phyloP scores from a whole-genome alignment of 2,113 vertebrate genomes.

The Stegastes partitus region DNA sequence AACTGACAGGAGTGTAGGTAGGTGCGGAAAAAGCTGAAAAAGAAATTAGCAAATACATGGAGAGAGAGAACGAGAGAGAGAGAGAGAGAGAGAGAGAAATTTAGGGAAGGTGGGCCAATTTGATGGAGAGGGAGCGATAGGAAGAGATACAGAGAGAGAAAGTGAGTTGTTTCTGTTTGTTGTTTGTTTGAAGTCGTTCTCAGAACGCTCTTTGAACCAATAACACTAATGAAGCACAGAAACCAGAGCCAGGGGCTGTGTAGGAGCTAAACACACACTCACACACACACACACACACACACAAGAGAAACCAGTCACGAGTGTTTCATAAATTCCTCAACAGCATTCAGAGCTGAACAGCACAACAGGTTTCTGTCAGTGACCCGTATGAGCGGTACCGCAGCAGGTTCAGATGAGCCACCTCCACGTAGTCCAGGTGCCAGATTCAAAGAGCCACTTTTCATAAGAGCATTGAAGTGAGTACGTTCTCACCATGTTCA shows the following conservation, averaged over 20 bases:
- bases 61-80: constrained; percentile 13
- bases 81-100: constrained; percentile 12
- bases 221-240: constrained; percentile 58
- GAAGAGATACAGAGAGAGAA: constrained; percentile 23
- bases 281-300: constrained; percentile 20
- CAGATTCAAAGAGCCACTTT: too few species aligned
- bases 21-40: constrained; percentile 44
- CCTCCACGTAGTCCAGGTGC: too few species aligned
- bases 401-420: neutral
- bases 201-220: constrained; percentile 58
- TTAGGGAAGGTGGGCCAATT: constrained; percentile 35
- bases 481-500: too few species aligned
- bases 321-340: neutral
- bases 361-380: neutral
- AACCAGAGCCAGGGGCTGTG: constrained; percentile 5
- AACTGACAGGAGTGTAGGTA: constrained; percentile 61
- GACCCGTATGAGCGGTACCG: neutral
- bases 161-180: constrained; percentile 43
- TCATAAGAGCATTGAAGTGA: too few species aligned
- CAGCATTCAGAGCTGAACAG: neutral
- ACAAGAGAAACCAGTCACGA: neutral
- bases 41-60: constrained; percentile 37
- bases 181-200: constrained; percentile 62
- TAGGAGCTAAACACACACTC: constrained; percentile 27
- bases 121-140: constrained; percentile 6